These are phyloP conservation scores for Phrynosoma platyrhinos DNA, from an alignment of 2,113 vertebrate species.

Conservation along the genomic window DNA sequence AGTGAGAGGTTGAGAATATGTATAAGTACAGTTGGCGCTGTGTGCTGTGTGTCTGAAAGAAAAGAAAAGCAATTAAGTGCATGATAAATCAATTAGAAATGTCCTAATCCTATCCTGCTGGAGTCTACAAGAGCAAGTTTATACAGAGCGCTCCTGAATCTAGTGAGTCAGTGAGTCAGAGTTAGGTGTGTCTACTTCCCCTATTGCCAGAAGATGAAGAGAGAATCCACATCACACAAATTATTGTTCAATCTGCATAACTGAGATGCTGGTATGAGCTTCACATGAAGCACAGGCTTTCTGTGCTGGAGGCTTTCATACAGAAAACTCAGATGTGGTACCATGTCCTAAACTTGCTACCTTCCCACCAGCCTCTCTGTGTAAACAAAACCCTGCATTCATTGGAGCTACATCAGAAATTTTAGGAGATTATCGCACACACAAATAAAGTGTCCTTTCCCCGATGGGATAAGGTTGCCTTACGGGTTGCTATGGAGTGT, in stretches of 20 bases:
- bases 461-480: no score
- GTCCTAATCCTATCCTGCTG: conserved; percentile 19
- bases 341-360: not conserved
- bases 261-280: not conserved
- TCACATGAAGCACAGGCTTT: not conserved
- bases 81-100: conserved; percentile 34
- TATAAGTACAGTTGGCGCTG: not conserved
- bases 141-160: not conserved
- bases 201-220: conserved; percentile 4
- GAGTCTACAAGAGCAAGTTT: conserved; percentile 12
- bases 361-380: not conserved
- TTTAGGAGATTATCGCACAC: no score
- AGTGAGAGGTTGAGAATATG: not conserved
- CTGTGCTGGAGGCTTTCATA: not conserved
- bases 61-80: conserved; percentile 30
- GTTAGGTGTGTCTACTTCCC: conserved; percentile 25
- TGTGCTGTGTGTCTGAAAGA: not conserved
- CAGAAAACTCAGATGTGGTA: not conserved
- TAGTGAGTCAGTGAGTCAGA: conserved; percentile 11
- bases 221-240: not conserved
- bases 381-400: not conserved
- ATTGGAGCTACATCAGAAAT: not conserved
- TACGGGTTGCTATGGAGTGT: no score
- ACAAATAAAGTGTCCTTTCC: no score
- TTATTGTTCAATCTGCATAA: conserved; percentile 2